These are phyloP conservation scores for Pterocles gutturalis DNA, from an alignment of 2,113 vertebrate genomes.

Conservation along the genomic window DNA sequence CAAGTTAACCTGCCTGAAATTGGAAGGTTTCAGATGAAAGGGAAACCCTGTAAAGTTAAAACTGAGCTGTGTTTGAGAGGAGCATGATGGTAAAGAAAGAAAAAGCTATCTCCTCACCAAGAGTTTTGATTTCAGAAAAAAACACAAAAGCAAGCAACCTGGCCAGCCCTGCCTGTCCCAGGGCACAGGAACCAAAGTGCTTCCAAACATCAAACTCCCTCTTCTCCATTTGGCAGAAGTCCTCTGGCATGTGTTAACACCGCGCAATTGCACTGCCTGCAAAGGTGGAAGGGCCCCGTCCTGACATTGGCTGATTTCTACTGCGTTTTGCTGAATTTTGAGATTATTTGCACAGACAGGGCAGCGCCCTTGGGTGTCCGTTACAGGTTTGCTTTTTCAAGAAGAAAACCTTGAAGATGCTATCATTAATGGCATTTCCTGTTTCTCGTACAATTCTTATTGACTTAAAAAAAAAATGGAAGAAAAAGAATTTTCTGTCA, in stretches of 20 bases:
- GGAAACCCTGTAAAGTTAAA: conserved; percentile 49
- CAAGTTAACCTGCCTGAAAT: conserved; percentile 64
- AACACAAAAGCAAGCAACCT: neutral
- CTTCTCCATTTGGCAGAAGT: neutral
- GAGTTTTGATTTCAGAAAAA: neutral
- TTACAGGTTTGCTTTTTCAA: conserved; percentile 10
- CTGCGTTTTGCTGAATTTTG: neutral
- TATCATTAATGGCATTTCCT: conserved; percentile 18
- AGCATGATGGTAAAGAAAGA: neutral
- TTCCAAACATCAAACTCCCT: neutral
- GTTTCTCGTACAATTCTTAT: neutral
- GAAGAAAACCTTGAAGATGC: conserved; percentile 22
- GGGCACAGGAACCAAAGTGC: neutral
- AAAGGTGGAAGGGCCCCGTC: neutral
- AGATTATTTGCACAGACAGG: neutral
- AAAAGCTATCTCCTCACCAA: neutral
- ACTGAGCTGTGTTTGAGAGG: neutral
- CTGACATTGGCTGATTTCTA: neutral
- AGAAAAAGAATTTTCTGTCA: neutral
- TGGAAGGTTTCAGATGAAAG: conserved; percentile 71
- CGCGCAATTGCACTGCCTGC: neutral
- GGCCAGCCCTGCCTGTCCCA: neutral
- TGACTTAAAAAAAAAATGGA: neutral
- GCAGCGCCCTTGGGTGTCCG: neutral
- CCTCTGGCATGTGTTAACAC: neutral